These are phyloP conservation scores for Rhizoglyphus robini DNA, from an alignment of 1,140 invertebrate species.

Conservation along the genomic window DNA sequence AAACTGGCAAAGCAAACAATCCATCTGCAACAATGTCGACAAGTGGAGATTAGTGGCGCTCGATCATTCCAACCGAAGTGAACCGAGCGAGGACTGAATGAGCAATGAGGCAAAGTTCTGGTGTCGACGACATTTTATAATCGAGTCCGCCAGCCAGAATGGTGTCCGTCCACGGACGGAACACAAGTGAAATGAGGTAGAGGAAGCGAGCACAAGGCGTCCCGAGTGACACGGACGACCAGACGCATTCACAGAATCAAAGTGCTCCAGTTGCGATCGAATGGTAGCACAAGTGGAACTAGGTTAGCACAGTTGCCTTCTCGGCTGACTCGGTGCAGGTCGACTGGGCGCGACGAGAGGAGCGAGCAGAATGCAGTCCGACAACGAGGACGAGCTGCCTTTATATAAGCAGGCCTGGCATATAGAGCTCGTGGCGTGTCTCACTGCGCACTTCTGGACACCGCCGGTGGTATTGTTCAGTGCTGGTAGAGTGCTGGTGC, in stretches of 20 bases:
- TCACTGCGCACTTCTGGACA: neutral
- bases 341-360: neutral
- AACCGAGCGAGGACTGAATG: neutral
- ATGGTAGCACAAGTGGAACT: too few relatives aligned
- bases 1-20: too few relatives aligned
- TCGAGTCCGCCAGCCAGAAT: neutral
- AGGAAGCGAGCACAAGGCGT: neutral
- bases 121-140: neutral
- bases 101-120: neutral
- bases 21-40: too few relatives aligned
- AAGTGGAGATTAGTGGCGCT: too few relatives aligned
- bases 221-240: too few relatives aligned
- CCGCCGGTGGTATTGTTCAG: neutral
- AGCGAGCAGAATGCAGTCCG: neutral
- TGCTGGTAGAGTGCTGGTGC: neutral
- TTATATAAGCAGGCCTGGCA: neutral
- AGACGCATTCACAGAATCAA: too few relatives aligned
- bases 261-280: too few relatives aligned
- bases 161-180: neutral
- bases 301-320: too few relatives aligned
- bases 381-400: neutral
- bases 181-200: neutral
- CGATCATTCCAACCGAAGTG: too few relatives aligned
- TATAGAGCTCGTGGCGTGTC: neutral
- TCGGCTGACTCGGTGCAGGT: neutral